phyloP scores from a whole-genome alignment of 2,797 vertebrate genomes.

The Leptoclinus maculatus region DNA sequence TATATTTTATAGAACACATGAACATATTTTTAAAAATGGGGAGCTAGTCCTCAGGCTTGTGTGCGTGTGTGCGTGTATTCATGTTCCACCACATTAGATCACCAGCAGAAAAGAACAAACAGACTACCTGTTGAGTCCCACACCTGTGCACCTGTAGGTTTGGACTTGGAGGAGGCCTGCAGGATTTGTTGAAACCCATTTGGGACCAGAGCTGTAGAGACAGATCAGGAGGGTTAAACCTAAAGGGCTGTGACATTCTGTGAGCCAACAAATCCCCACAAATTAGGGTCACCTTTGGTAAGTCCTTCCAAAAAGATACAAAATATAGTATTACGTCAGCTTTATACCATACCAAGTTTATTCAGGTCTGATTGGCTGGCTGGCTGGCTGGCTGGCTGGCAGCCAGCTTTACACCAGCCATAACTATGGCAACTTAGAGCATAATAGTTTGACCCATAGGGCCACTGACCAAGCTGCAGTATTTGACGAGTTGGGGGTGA shows the following conservation, averaged over 20 bases:
- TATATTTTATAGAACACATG: neutral
- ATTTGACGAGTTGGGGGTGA: neutral
- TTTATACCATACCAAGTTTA: neutral
- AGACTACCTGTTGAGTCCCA: neutral
- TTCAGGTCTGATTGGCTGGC: neutral
- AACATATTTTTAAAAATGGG: neutral
- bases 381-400: neutral
- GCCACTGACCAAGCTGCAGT: neutral
- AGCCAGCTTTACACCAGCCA: no score
- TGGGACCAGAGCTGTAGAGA: neutral
- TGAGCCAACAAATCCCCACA: neutral
- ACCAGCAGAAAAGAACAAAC: neutral
- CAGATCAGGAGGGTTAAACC: constrained; percentile 5
- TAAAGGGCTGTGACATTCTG: neutral
- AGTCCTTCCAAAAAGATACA: neutral
- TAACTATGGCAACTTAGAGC: no score
- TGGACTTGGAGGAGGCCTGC: neutral
- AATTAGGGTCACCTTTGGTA: neutral
- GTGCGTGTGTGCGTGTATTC: neutral
- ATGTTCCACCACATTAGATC: constrained; percentile 11
- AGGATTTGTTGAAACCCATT: neutral
- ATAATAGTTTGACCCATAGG: no score
- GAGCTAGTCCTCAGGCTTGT: neutral
- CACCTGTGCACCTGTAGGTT: neutral
- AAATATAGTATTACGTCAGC: neutral